Base-by-base conservation (phyloP, 2,113 vertebrate genomes). In the Hippoglossus stenolepis region DNA sequence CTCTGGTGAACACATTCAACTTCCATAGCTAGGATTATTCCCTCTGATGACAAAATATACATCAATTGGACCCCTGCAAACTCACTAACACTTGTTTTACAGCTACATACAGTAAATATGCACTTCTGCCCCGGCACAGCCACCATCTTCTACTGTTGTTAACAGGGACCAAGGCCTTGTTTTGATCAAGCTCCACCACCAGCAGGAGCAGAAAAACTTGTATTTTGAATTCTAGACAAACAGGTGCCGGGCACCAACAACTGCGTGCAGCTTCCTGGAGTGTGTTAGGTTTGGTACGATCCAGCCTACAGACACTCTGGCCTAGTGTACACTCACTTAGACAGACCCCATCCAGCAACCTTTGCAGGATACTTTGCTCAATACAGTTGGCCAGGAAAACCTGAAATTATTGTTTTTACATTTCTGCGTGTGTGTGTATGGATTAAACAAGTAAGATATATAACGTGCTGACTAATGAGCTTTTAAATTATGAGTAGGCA, bases 171-270 rank as follows among this genome's bases (percentile, higher is more conserved):
- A 2, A 20, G 40, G 21, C 11, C 28, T n/a, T 45, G 57, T 15
- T 40, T 56, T 35, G 35, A 56, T 61, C 9, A 38, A 12, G 3
- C 49, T 56, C 17, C 26, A 51, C 20, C 43, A 62, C 18, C 23
- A 62, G 58, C 58, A 62, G 67, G 54, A 70, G 54, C 21, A 70
- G 56, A 70, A 70, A 70, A 70, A 60, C 56, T 43, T 8, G 56
- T 70, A 69, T 69, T 24, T 47, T 31, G 3, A 7, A 5, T 49
- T 71, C 40, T 14, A 15, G 56, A 49, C 56, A 60, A 47, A 65
- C 45, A 58, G 49, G 17, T 31, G 31, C 43, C 5, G 3, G 47
- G 35, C 13, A 28, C 17, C 1, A 31, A 14, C 14, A 49, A 56
- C 26, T 1, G 51, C 3, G 23, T 4, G 4, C 43, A 18, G 54